Evolutionary conservation across 2,113 vertebrate genomes (phyloP).

Genomic region (Colius striatus): DNA sequence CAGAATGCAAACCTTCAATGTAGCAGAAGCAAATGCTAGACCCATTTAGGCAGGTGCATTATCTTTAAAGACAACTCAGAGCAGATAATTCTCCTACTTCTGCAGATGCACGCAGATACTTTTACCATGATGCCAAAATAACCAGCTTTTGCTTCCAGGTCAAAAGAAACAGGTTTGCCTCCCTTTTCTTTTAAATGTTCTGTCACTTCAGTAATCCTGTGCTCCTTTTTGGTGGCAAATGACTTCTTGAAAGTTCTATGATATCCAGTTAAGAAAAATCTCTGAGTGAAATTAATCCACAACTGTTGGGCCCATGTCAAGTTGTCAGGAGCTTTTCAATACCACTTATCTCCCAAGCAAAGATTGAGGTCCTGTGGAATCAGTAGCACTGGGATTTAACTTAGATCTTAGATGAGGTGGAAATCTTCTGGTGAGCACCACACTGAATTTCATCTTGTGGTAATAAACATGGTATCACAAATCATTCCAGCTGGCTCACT

Average conservation of each 20-base stretch:
- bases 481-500: background rate
- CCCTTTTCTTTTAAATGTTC: background rate
- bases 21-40: background rate
- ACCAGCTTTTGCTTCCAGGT: background rate
- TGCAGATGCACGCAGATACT: background rate
- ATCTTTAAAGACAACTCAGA: background rate
- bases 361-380: constrained; percentile 1
- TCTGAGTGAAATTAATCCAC: constrained; percentile 33
- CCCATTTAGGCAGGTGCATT: background rate
- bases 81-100: background rate
- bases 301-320: background rate
- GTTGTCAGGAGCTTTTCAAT: background rate
- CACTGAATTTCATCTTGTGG: background rate
- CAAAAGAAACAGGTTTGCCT: background rate
- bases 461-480: background rate
- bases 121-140: background rate
- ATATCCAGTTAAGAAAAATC: background rate
- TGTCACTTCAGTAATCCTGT: background rate
- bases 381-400: background rate
- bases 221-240: background rate
- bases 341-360: constrained; percentile 14
- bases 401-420: constrained; percentile 3
- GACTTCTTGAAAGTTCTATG: background rate
- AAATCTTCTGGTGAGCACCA: background rate
- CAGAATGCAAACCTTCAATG: background rate